A percentile compares a stretch with the other conserved stretches of the same genome.
phyloP scores from a whole-genome alignment of 2,888 invertebrate species.

The Drosophila niveifrons region DNA sequence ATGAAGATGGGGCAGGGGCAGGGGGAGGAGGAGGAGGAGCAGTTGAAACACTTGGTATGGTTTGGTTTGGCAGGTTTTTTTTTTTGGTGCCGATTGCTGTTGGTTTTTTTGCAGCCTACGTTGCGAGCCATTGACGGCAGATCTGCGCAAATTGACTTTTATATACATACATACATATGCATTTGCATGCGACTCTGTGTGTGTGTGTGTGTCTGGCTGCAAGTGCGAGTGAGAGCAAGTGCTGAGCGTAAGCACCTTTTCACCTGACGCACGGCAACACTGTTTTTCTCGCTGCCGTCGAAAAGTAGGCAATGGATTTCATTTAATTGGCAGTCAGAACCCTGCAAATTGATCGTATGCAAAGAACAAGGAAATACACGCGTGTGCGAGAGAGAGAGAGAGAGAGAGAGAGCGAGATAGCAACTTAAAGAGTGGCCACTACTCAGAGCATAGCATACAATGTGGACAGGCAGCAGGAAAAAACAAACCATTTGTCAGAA shows the following conservation, averaged over 20 bases:
- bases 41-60: constrained; percentile 5
- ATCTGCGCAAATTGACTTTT: constrained; percentile 48
- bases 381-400: no score
- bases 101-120: constrained; percentile 9
- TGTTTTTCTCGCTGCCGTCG: constrained; percentile 8
- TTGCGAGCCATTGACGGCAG: constrained; percentile 30
- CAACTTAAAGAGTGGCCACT: constrained; percentile 25
- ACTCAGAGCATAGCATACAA: constrained; percentile 36
- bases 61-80: constrained; percentile 21
- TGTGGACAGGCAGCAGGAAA: constrained; percentile 56
- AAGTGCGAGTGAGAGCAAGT: constrained; percentile 29
- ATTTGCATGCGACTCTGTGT: neutral
- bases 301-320: constrained; percentile 46
- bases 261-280: constrained; percentile 40
- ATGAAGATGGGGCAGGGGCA: neutral
- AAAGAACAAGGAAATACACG: constrained; percentile 1
- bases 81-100: constrained; percentile 12
- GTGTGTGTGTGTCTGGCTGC: constrained; percentile 8
- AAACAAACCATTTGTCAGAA: constrained; percentile 64
- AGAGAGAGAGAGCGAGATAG: neutral
- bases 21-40: neutral
- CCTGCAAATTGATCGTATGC: constrained; percentile 29
- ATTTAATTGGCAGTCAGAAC: constrained; percentile 42
- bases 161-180: constrained; percentile 13
- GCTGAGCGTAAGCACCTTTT: constrained; percentile 10